Base-by-base conservation (phyloP, 2,888 invertebrate genomes). In the Desoria tigrina region DNA sequence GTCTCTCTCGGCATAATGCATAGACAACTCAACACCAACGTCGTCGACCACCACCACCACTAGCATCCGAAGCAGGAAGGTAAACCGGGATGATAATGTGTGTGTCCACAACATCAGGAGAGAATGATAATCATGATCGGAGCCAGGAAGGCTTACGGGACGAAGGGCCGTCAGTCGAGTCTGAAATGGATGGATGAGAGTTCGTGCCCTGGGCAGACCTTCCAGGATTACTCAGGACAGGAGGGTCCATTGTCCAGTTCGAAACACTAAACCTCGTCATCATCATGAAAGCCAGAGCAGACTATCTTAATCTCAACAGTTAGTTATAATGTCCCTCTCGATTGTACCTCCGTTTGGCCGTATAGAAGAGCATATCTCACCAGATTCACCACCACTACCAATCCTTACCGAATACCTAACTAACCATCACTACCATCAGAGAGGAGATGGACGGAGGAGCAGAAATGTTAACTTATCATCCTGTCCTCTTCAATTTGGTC, bases 141-240 rank as follows among this genome's bases (percentile, higher is more conserved):
- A 55, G 55, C n/a, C 55, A 55, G 9, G 55, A 55, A 55, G 21
- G 32, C 55, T 55, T 55, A 11, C 6, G 45, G 45, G 16, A 18
- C 6, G 4, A 55, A 51, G 55, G 18, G 14, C 55, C 28, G 55
- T 55, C 55, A 55, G 18, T 67, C 55, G 65, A 6, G n/a, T 16
- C 61, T 70, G 70, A 70, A 67, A 70, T 71, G 71, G 71, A 71
- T 68, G 66, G 63, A 72, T 66, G 68, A 68, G 70, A 73, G 72
- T 73, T 71, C 75, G 75, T 75, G 75, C 73, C 75, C 72, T 73
- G 66, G 67, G 63, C 68, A 66, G 70, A 39, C 64, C 56, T 57
- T 57, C 39, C n/a, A 42, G 56, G 56, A 57, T 57, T 57, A 57
- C 42, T 57, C 60, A 62, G 61, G n/a, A n/a, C 60, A 62, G 67